Evolutionary conservation across 2,797 vertebrate genomes (phyloP).

Genomic region (Acipenser ruthenus): DNA sequence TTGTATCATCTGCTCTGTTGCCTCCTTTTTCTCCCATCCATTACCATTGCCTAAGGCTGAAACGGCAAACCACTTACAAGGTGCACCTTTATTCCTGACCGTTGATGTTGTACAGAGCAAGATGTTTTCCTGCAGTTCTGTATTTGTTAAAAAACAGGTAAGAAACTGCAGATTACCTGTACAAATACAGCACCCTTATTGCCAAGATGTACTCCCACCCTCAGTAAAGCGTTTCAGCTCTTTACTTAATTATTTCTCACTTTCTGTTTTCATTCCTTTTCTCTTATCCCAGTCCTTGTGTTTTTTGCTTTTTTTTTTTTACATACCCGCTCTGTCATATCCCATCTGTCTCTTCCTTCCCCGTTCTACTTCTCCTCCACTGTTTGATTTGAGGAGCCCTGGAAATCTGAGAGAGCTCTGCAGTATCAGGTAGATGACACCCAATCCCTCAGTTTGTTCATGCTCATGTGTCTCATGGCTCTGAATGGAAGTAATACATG

Average conservation of each 20-base stretch:
- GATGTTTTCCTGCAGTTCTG: no score
- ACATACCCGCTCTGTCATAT: background rate
- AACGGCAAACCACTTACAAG: no score
- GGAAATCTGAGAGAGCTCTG: conserved; percentile 56
- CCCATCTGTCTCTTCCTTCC: background rate
- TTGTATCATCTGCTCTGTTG: background rate
- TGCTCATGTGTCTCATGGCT: background rate
- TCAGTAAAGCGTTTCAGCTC: no score
- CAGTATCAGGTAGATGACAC: conserved; percentile 59
- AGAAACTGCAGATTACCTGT: no score
- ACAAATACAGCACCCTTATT: no score
- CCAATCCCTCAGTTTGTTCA: conserved; percentile 44
- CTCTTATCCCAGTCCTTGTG: background rate
- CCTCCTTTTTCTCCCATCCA: background rate
- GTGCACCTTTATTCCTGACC: no score
- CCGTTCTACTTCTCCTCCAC: conserved; percentile 1
- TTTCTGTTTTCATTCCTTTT: background rate
- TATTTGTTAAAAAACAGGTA: no score
- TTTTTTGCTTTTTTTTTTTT: background rate
- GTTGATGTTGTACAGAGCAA: no score
- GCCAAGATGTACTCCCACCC: no score
- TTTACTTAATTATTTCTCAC: background rate
- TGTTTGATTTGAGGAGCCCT: conserved; percentile 41
- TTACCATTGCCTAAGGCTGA: no score
- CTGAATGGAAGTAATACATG: conserved; percentile 22